These are phyloP conservation scores for Cygnus atratus DNA, from an alignment of 2,113 vertebrate genomes.

Conservation along the genomic window DNA sequence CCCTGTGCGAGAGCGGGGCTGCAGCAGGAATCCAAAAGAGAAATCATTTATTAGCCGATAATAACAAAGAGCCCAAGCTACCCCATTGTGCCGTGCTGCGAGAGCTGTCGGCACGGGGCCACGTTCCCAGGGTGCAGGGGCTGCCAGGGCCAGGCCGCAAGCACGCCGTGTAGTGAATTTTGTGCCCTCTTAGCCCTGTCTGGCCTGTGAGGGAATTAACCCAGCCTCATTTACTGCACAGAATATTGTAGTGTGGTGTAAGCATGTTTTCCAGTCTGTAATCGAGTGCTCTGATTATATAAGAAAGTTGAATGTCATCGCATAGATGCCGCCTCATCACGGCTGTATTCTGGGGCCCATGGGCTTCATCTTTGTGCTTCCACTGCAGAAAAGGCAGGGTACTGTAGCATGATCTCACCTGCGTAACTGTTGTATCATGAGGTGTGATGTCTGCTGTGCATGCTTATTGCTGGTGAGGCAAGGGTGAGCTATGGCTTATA, in stretches of 20 bases:
- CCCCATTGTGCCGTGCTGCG: accelerated
- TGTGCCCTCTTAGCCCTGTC: neutral
- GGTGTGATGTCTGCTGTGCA: neutral
- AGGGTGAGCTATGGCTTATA: neutral
- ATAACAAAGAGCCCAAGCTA: accelerated
- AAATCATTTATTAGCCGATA: neutral
- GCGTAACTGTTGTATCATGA: neutral
- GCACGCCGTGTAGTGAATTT: neutral
- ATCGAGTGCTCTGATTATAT: conserved; percentile 39
- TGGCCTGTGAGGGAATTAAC: neutral
- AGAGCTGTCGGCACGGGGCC: neutral
- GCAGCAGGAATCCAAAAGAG: neutral
- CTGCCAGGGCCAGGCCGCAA: neutral
- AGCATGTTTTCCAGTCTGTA: conserved; percentile 20
- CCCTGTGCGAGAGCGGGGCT: neutral
- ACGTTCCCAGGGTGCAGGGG: accelerated
- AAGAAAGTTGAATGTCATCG: conserved; percentile 5
- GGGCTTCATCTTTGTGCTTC: neutral
- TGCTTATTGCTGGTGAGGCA: neutral
- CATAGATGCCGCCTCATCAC: neutral
- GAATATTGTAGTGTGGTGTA: neutral
- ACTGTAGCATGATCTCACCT: neutral
- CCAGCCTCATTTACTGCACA: conserved; percentile 25
- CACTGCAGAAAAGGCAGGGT: neutral
- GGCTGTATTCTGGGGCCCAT: neutral